Evolutionary conservation across 2,888 invertebrate genomes (phyloP).

Genomic region (Coenonympha arcania): DNA sequence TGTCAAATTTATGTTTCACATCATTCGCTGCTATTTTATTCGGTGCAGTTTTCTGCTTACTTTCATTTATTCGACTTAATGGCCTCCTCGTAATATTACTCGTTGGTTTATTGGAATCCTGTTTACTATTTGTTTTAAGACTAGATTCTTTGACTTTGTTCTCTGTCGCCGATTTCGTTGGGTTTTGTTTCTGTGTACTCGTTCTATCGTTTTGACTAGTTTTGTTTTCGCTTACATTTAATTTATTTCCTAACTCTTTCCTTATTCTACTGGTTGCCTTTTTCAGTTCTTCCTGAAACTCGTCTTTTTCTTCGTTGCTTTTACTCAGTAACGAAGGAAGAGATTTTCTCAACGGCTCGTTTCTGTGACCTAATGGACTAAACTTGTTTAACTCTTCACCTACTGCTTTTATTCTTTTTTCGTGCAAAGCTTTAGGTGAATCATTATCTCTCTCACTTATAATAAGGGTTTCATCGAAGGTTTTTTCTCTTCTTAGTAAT

Average conservation of each 20-base stretch:
- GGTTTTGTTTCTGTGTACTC: slow-evolving; percentile 54
- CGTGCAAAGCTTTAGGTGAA: slow-evolving; percentile 51
- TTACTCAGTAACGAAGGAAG: slow-evolving; percentile 69
- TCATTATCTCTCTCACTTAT: slow-evolving; percentile 52
- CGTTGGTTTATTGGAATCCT: slow-evolving; percentile 39
- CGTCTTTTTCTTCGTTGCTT: slow-evolving; percentile 72
- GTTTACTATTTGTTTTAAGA: slow-evolving; percentile 47
- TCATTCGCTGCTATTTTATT: slow-evolving; percentile 35
- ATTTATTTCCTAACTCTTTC: slow-evolving; percentile 63
- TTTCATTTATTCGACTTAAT: slow-evolving; percentile 49
- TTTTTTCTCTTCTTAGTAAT: slow-evolving; percentile 65
- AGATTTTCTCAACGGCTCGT: slow-evolving; percentile 68
- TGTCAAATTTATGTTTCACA: slow-evolving; percentile 42
- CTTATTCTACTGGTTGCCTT: slow-evolving; percentile 71
- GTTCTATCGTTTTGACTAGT: slow-evolving; percentile 64
- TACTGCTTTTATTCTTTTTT: slow-evolving; percentile 50
- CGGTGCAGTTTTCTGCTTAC: slow-evolving; percentile 45
- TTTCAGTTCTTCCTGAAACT: slow-evolving; percentile 70
- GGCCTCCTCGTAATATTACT: slow-evolving; percentile 44
- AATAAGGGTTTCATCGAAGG: slow-evolving; percentile 64
- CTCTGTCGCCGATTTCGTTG: slow-evolving; percentile 58
- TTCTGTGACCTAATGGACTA: slow-evolving; percentile 49
- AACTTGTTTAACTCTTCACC: slow-evolving; percentile 53
- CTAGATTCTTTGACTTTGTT: slow-evolving; percentile 71
- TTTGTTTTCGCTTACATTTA: slow-evolving; percentile 64